Conservation (phyloP, 2,888 invertebrate genomes). For the Dolomedes plantarius region DNA sequence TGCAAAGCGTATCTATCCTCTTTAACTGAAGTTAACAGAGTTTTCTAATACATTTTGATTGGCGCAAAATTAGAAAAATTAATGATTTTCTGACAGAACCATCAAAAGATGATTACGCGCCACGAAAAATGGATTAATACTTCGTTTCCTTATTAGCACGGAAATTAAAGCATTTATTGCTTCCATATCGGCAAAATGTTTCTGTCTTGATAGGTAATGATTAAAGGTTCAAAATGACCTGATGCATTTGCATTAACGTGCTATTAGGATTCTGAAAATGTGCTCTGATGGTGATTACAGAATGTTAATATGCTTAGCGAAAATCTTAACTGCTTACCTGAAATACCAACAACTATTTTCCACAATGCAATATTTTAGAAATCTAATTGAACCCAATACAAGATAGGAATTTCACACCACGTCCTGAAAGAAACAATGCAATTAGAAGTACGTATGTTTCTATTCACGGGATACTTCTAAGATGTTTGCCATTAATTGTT, state of each 20-base stretch:
- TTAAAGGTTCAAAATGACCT: conserved; percentile 43
- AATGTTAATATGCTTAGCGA: conserved; percentile 30
- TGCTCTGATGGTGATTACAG: conserved; percentile 34
- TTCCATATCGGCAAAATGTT: conserved; percentile 56
- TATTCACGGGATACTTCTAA: no score
- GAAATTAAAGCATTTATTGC: conserved; percentile 58
- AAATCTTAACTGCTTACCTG: not conserved
- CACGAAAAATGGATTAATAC: conserved; percentile 57
- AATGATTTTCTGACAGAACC: conserved; percentile 56
- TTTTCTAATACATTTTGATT: conserved; percentile 34
- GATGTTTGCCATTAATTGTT: no score
- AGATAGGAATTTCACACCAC: not conserved
- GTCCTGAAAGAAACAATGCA: no score
- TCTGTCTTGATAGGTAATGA: conserved; percentile 47
- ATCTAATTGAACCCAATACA: not conserved
- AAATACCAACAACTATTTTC: not conserved
- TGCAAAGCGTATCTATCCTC: conserved; percentile 4
- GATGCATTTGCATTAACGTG: conserved; percentile 36
- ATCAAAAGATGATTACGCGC: conserved; percentile 59
- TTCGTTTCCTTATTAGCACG: conserved; percentile 59
- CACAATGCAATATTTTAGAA: not conserved
- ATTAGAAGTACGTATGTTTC: no score
- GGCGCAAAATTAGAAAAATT: conserved; percentile 41
- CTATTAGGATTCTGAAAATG: conserved; percentile 49
- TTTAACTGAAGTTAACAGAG: conserved; percentile 9